These are phyloP conservation scores for Drosophila pseudoobscura DNA, from an alignment of 1,140 invertebrate species.

Conservation along the genomic window DNA sequence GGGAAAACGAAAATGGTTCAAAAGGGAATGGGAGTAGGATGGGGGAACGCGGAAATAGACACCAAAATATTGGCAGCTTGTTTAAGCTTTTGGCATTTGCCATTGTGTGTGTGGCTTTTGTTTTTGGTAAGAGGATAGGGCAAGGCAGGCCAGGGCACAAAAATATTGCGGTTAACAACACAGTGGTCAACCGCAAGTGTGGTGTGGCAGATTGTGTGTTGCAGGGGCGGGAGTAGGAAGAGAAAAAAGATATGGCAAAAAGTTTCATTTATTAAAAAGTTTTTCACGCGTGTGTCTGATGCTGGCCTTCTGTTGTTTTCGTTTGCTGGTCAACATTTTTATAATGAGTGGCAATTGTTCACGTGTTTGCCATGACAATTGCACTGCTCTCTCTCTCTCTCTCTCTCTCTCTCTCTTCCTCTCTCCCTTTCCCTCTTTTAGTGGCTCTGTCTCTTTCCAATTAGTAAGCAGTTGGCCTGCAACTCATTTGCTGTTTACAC, in stretches of 20 bases:
- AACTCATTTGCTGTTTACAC: constrained; percentile 73
- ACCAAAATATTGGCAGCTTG: constrained; percentile 81
- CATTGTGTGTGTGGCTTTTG: constrained; percentile 41
- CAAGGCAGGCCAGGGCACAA: constrained; percentile 3
- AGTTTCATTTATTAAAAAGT: constrained; percentile 82
- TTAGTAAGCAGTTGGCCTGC: constrained; percentile 73
- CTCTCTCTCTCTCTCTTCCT: constrained; percentile 3
- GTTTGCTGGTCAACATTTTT: constrained; percentile 53
- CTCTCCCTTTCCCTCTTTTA: constrained; percentile 11
- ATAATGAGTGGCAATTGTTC: constrained; percentile 81
- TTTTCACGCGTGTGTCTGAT: constrained; percentile 65
- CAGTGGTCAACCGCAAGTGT: constrained; percentile 51
- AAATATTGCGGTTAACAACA: constrained; percentile 66
- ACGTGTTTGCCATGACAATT: constrained; percentile 73
- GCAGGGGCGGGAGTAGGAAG: not conserved
- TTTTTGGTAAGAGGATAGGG: constrained; percentile 4
- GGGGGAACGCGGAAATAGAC: constrained; percentile 61
- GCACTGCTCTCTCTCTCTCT: constrained; percentile 17
- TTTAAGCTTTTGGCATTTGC: constrained; percentile 78
- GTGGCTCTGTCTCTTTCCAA: constrained; percentile 49
- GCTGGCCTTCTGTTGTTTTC: constrained; percentile 16
- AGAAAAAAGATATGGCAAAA: constrained; percentile 23
- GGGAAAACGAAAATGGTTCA: constrained; percentile 32
- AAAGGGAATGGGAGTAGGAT: not conserved
- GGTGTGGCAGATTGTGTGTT: not conserved